Evolutionary conservation across 92 coral and sea anemone species (phyloP).

Genomic region (Epizoanthus fatuus): DNA sequence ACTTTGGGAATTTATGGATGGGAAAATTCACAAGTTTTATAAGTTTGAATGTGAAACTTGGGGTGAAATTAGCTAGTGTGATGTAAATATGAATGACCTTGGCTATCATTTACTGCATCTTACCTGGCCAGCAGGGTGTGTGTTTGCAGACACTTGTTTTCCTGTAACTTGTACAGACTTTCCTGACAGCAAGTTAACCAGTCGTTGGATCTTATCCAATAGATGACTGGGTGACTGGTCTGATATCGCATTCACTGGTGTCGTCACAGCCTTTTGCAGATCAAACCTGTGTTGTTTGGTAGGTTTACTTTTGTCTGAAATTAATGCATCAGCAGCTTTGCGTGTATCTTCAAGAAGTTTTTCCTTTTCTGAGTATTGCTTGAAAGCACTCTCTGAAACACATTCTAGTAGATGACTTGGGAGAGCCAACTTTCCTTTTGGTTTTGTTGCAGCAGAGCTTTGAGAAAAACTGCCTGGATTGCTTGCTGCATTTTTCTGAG

Average conservation of each 20-base stretch:
- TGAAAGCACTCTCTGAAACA: constrained; percentile 82
- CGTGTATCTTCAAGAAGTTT: constrained; percentile 62
- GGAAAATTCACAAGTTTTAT: not conserved
- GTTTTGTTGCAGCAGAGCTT: constrained; percentile 15
- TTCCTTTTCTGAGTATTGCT: constrained; percentile 79
- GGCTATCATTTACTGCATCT: not conserved
- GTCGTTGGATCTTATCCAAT: constrained; percentile 86
- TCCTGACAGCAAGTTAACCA: constrained; percentile 81
- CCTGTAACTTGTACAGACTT: constrained; percentile 81
- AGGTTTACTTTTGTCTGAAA: constrained; percentile 57
- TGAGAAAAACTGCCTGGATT: constrained; percentile 21
- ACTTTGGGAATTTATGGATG: not conserved
- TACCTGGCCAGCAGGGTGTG: constrained; percentile 89
- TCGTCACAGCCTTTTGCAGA: constrained; percentile 91
- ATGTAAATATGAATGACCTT: not conserved
- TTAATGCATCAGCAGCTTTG: constrained; percentile 69
- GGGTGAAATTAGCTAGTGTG: not conserved
- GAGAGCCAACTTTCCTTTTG: constrained; percentile 39
- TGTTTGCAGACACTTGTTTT: constrained; percentile 72
- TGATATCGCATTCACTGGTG: constrained; percentile 96
- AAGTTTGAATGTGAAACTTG: not conserved
- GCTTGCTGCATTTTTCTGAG: not conserved
- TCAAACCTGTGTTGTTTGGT: constrained; percentile 86
- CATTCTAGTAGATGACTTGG: constrained; percentile 66
- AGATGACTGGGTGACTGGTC: constrained; percentile 93